Percentiles rank a stretch among this genome's conserved stretches.
phyloP scores from a whole-genome alignment of 2,797 vertebrate species.

The Agapornis canus region DNA sequence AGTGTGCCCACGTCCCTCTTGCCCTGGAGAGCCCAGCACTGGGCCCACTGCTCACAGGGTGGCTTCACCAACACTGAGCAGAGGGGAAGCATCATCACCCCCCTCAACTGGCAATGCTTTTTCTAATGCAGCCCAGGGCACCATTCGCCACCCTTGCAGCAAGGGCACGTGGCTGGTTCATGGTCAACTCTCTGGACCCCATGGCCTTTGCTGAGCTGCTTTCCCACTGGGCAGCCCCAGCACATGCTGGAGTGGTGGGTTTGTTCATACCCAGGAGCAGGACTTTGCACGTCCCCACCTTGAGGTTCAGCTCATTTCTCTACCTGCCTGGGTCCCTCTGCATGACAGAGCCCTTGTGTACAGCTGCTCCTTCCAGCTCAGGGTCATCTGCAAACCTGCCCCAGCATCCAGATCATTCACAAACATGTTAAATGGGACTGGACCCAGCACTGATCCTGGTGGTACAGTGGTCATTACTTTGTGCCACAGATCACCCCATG shows the following conservation, averaged over 20 bases:
- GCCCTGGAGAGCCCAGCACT: background rate
- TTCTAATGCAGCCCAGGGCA: background rate
- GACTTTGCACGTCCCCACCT: background rate
- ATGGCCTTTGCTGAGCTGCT: background rate
- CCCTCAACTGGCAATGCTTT: background rate
- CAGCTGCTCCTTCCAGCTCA: background rate
- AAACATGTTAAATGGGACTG: background rate
- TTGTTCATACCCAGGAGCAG: background rate
- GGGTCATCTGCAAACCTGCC: background rate
- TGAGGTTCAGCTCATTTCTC: background rate
- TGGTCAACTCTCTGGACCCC: background rate
- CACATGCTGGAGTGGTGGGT: background rate
- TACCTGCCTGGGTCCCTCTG: background rate
- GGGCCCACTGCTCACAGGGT: background rate
- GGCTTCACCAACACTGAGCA: background rate
- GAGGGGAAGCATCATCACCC: background rate
- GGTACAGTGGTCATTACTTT: background rate
- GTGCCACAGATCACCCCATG: no score
- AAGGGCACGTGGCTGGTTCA: background rate
- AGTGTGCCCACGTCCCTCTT: background rate
- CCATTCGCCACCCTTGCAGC: background rate
- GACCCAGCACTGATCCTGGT: background rate
- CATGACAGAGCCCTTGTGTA: background rate
- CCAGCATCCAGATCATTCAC: background rate
- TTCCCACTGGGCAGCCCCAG: no score